These are phyloP conservation scores for Dynastes maya DNA, from an alignment of 2,888 invertebrate species.

Conservation along the genomic window DNA sequence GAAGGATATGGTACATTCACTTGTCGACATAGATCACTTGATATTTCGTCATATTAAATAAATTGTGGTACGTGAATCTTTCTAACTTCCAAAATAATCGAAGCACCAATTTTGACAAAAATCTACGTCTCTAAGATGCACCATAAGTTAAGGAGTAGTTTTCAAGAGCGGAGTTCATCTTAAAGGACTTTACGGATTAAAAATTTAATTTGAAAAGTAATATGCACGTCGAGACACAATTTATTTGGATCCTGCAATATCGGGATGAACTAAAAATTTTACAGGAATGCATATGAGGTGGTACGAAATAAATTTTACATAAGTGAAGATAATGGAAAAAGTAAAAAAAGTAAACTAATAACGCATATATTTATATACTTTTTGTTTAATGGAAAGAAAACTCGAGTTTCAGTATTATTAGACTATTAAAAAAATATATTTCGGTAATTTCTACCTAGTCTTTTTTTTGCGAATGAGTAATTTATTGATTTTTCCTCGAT, in stretches of 20 bases:
- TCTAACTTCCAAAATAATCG: too few relatives aligned
- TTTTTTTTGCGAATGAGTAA: constrained; percentile 6
- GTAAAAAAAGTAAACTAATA: not conserved
- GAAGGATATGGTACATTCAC: too few relatives aligned
- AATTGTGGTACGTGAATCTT: too few relatives aligned
- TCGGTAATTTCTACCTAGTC: constrained; percentile 15
- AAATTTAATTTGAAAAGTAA: not conserved
- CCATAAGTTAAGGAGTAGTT: too few relatives aligned
- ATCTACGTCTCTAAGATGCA: not conserved
- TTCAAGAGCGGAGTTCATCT: too few relatives aligned
- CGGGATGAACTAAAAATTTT: not conserved
- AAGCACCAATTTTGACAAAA: not conserved
- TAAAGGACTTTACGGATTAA: not conserved
- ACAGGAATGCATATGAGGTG: not conserved
- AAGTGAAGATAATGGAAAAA: constrained; percentile 6
- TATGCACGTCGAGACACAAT: constrained; percentile 8
- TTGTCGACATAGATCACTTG: too few relatives aligned
- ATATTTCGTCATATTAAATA: too few relatives aligned
- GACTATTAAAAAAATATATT: constrained; percentile 36
- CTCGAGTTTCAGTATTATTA: not conserved
- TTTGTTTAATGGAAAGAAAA: not conserved
- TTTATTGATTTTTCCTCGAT: constrained; percentile 10
- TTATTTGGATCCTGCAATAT: constrained; percentile 7
- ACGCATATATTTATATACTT: constrained; percentile 8
- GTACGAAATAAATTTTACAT: constrained; percentile 31